These are phyloP conservation scores for Aplodontia rufa DNA, from an alignment of 2,113 vertebrate genomes.

Conservation along the genomic window DNA sequence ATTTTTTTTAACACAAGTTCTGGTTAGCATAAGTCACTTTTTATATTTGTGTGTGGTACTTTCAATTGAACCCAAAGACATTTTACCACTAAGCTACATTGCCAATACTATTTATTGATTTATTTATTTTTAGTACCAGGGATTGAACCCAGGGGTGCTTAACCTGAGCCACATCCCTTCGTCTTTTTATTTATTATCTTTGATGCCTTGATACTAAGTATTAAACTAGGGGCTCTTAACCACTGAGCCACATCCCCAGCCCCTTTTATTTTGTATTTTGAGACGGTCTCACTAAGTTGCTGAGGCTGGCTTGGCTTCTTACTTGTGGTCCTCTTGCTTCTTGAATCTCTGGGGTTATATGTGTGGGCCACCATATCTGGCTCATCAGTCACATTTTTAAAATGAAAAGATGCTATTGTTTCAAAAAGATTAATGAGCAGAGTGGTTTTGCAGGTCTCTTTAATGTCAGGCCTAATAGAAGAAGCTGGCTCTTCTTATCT, in stretches of 20 bases:
- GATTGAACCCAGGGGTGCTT: no score
- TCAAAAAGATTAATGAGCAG: slow-evolving; percentile 1
- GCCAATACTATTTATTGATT: no score
- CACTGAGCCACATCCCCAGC: neutral
- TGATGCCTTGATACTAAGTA: no score
- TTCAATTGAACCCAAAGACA: neutral
- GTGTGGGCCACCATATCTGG: neutral
- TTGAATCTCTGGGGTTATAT: neutral
- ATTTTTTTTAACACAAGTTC: neutral
- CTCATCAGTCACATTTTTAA: neutral
- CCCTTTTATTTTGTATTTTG: neutral
- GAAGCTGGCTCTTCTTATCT: slow-evolving; percentile 47
- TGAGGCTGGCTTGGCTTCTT: neutral
- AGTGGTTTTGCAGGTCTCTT: neutral
- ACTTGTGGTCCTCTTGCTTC: neutral
- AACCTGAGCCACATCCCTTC: no score
- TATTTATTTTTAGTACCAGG: no score
- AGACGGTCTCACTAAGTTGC: neutral
- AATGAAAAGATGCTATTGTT: slow-evolving; percentile 17
- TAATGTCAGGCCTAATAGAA: neutral
- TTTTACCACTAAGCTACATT: neutral
- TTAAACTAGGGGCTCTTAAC: no score
- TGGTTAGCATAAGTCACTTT: neutral
- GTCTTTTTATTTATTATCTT: no score
- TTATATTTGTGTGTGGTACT: neutral